Evolutionary conservation across 2,113 vertebrate species (phyloP).

Genomic region (Hippocampus abdominalis): DNA sequence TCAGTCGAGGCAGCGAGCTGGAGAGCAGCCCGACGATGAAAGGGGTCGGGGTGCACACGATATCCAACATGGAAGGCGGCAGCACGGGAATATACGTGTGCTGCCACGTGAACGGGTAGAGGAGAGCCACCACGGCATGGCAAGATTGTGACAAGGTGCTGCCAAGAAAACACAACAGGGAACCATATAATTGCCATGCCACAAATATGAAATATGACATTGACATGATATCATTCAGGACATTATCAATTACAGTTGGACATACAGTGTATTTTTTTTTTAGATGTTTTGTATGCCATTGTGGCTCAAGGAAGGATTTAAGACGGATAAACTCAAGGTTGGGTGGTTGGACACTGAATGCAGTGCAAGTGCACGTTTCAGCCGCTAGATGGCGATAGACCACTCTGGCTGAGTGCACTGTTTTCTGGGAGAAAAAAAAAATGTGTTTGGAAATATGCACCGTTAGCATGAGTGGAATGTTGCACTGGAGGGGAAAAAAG

Average conservation of each 20-base stretch:
- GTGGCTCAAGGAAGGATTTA: neutral
- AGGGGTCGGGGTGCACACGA: conserved; percentile 91
- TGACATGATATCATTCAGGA: neutral
- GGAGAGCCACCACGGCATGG: conserved; percentile 85
- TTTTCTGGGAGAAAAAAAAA: neutral
- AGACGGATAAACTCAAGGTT: no score
- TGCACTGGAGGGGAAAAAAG: conserved; percentile 17
- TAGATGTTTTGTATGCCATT: neutral
- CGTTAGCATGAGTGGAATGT: conserved; percentile 29
- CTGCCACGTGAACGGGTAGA: conserved; percentile 89
- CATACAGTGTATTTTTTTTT: neutral
- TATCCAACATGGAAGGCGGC: conserved; percentile 91
- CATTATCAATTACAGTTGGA: neutral
- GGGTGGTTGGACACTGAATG: no score
- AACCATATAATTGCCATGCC: conserved; percentile 21
- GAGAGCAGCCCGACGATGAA: conserved; percentile 94
- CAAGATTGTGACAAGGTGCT: conserved; percentile 91
- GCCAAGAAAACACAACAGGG: conserved; percentile 41
- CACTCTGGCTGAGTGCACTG: neutral
- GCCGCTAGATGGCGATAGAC: conserved; percentile 56
- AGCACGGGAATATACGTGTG: conserved; percentile 93
- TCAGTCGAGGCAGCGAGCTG: conserved; percentile 86
- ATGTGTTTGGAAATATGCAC: conserved; percentile 4
- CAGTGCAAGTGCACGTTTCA: neutral
- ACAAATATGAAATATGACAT: neutral